Evolutionary conservation across 2,113 vertebrate genomes (phyloP).

Genomic region (Propithecus coquereli): DNA sequence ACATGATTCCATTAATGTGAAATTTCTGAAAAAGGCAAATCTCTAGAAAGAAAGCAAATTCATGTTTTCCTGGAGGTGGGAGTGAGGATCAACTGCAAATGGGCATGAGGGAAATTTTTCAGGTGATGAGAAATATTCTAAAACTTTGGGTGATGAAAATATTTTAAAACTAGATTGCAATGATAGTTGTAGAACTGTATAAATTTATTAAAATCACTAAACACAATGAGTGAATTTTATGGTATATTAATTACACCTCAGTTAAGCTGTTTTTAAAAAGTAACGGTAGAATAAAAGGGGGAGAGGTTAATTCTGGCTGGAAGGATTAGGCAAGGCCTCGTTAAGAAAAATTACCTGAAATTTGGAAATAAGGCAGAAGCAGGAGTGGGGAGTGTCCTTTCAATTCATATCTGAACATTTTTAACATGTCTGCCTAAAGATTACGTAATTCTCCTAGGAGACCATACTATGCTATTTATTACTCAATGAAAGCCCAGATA

Average conservation of each 20-base stretch:
- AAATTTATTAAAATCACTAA: neutral
- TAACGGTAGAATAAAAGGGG: neutral
- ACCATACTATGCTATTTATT: neutral
- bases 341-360: neutral
- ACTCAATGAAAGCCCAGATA: neutral
- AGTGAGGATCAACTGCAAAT: neutral
- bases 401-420: neutral
- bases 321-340: no score
- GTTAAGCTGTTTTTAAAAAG: neutral
- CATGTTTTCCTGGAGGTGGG: neutral
- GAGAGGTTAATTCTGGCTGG: neutral
- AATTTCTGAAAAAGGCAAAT: neutral
- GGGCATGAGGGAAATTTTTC: neutral
- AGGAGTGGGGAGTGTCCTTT: neutral
- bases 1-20: rapidly evolving
- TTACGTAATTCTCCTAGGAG: neutral
- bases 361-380: neutral
- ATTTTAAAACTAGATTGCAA: neutral
- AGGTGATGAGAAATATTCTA: neutral
- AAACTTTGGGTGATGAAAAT: neutral
- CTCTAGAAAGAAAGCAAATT: neutral
- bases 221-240: neutral
- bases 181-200: neutral
- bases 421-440: neutral
- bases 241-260: neutral